A percentile compares a stretch with the other conserved stretches of the same genome.
phyloP scores from a whole-genome alignment of 2,888 invertebrate species.

The Orgyia antiqua region DNA sequence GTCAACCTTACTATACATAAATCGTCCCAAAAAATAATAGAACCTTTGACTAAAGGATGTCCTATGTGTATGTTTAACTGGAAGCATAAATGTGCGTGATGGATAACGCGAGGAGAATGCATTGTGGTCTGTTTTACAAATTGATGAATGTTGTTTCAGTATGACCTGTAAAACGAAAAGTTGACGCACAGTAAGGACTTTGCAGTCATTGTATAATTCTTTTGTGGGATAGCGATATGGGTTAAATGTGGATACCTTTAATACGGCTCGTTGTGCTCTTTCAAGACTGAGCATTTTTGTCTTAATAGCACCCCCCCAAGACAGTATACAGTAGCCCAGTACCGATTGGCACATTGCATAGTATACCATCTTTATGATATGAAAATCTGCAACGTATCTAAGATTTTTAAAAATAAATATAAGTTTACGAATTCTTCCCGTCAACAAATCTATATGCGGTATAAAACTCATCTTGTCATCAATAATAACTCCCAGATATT shows the following conservation, averaged over 20 bases:
- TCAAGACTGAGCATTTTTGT: neutral
- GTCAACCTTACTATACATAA: too few species aligned
- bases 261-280: neutral
- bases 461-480: neutral
- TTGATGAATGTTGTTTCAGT: neutral
- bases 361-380: neutral
- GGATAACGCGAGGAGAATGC: too few species aligned
- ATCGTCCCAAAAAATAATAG: too few species aligned
- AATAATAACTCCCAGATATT: neutral
- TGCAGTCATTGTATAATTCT: neutral
- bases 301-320: neutral
- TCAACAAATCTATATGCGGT: neutral
- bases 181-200: neutral
- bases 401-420: conserved; percentile 1
- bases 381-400: neutral
- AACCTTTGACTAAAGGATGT: too few species aligned
- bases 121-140: too few species aligned
- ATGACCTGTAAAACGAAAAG: neutral
- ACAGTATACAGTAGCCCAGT: neutral
- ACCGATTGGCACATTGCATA: conserved; percentile 1
- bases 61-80: too few species aligned
- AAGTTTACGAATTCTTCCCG: neutral
- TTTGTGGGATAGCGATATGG: neutral
- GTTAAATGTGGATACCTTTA: neutral
- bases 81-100: too few species aligned